Base-by-base conservation (phyloP, 2,113 vertebrate genomes). In the Peromyscus maniculatus region DNA sequence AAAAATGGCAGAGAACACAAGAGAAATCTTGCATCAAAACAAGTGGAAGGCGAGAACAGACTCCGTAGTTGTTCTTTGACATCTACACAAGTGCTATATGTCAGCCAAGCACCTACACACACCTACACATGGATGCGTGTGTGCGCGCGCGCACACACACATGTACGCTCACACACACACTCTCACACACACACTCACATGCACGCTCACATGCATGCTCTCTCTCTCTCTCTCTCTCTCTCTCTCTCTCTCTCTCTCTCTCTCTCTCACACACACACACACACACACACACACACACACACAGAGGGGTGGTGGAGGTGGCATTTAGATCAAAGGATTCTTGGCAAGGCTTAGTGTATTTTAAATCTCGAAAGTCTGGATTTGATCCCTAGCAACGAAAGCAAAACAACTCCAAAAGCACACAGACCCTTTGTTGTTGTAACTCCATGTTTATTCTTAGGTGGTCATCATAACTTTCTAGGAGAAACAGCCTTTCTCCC, bases 241-340 rank as follows among this genome's bases (percentile, higher is more conserved):
- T n/a, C n/a, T n/a, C n/a, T n/a, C n/a, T n/a, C n/a, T n/a, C n/a
- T n/a, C n/a, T n/a, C n/a, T n/a, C n/a, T n/a, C n/a, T n/a, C n/a
- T n/a, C n/a, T n/a, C n/a, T n/a, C n/a, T n/a, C 43, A 71, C 69
- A 71, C 55, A 71, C 12, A 33, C 66, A 39, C 16, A 31, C 16
- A 10, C 13, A 43, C 22, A 31, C 15, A 75, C 2, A n/a, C 28
- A 31, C 4, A 43, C 26, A 67, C 2, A 67, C 12, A 64, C 3
- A 83, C 15, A 59, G 0, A 57, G 1, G 24, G 10, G 12, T 11
- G 36, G 11, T 2, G 2, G 16, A 4, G 7, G 15, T 4, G 13
- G 11, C 3, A 39, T 39, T 82, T 62, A 84, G 13, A 49, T 43
- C 19, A 55, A 55, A 33, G 17, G 26, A 24, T 71, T 71, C 31